Percentiles rank a stretch among this genome's conserved stretches.
Conservation (phyloP, 2,113 vertebrate species). For the Rhinichthys klamathensis region DNA sequence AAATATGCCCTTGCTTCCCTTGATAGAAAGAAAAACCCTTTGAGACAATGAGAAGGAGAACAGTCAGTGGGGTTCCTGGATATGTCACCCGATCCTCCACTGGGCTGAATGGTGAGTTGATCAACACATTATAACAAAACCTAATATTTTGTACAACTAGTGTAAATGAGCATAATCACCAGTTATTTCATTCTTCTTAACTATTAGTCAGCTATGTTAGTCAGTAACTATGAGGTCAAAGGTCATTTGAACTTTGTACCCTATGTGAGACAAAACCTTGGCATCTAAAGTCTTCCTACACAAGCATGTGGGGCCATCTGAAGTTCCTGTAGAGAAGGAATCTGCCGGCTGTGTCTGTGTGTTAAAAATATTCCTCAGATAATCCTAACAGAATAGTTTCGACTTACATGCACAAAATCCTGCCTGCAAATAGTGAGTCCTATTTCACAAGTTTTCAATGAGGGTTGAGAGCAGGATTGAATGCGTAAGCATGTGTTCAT, state of each 20-base stretch:
- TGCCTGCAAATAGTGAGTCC: constrained; percentile 39
- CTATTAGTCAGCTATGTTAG: constrained; percentile 5
- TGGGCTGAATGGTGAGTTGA: constrained; percentile 59
- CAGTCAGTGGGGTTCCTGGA: constrained; percentile 48
- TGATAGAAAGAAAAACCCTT: constrained; percentile 42
- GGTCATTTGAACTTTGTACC: constrained; percentile 29
- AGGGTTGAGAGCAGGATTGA: constrained; percentile 44
- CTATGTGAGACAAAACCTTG: constrained; percentile 1
- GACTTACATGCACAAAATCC: background rate
- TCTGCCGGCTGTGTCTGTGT: constrained; percentile 35
- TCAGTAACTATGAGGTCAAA: constrained; percentile 33
- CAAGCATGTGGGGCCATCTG: background rate
- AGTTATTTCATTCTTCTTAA: background rate
- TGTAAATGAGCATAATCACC: background rate
- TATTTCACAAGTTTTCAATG: constrained; percentile 44
- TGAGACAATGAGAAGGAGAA: constrained; percentile 52
- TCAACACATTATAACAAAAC: constrained; percentile 36
- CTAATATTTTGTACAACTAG: background rate
- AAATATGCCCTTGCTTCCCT: background rate
- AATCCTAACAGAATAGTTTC: constrained; percentile 47
- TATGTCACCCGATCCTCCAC: constrained; percentile 44
- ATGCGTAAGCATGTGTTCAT: constrained; percentile 62
- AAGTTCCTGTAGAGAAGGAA: constrained; percentile 33
- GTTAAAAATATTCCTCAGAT: constrained; percentile 53
- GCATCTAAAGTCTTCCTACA: constrained; percentile 4